phyloP scores from a whole-genome alignment of 2,797 vertebrate species.

The Sphaeramia orbicularis region DNA sequence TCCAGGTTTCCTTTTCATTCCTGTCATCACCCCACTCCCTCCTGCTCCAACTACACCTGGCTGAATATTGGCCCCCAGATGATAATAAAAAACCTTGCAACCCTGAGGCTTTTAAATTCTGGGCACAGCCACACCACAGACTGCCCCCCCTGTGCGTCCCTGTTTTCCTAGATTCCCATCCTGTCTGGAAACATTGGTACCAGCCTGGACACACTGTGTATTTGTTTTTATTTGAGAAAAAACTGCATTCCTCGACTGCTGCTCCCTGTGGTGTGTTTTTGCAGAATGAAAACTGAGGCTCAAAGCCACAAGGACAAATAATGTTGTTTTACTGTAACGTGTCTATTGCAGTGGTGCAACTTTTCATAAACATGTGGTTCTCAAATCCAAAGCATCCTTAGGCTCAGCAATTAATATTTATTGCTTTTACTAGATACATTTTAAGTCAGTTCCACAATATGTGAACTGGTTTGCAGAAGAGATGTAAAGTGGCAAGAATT shows the following conservation, averaged over 20 bases:
- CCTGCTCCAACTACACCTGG: conserved; percentile 74
- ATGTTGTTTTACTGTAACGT: background rate
- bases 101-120: conserved; percentile 61
- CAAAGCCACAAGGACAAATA: conserved; percentile 17
- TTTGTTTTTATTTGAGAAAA: conserved; percentile 70
- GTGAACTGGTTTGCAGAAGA: no score
- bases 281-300: conserved; percentile 28
- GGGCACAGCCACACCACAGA: conserved; percentile 44
- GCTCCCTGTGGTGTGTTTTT: conserved; percentile 54
- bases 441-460: no score
- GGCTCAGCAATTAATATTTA: background rate
- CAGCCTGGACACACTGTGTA: conserved; percentile 32
- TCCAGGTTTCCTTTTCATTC: conserved; percentile 69
- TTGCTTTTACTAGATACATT: no score
- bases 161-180: conserved; percentile 65
- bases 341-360: background rate
- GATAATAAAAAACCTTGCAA: conserved; percentile 68
- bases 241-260: conserved; percentile 50
- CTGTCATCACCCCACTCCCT: conserved; percentile 67
- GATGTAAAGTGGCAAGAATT: no score
- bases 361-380: background rate
- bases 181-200: conserved; percentile 65
- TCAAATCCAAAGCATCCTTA: background rate
- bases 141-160: background rate
- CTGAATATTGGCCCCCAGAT: conserved; percentile 73